Evolutionary conservation across 2,888 invertebrate species (phyloP).

Genomic region (Tachystola acroxantha): DNA sequence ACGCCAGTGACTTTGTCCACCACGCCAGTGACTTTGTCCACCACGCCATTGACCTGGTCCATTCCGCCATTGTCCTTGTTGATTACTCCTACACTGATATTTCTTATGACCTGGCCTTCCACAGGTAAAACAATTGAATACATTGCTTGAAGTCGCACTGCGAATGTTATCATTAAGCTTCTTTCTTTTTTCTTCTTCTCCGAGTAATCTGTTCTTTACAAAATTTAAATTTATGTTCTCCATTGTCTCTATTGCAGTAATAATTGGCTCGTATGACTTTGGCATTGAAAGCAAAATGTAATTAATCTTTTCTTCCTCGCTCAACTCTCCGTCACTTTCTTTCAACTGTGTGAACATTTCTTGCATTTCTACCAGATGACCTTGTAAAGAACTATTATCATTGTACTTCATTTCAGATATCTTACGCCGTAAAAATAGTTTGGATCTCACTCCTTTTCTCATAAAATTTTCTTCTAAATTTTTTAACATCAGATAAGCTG

Average conservation of each 20-base stretch:
- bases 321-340: not conserved
- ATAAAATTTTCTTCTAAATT: too few relatives aligned
- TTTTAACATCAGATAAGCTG: too few relatives aligned
- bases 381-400: too few relatives aligned
- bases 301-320: slow-evolving; percentile 7
- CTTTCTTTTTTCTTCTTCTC: slow-evolving; percentile 11
- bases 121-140: slow-evolving; percentile 1
- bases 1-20: not conserved
- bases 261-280: slow-evolving; percentile 1
- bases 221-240: not conserved
- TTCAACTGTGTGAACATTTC: not conserved
- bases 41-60: not conserved
- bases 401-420: too few relatives aligned
- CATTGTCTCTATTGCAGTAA: slow-evolving; percentile 1
- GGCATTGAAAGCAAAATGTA: slow-evolving; percentile 3
- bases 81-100: slow-evolving; percentile 1
- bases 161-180: not conserved
- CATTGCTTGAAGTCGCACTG: not conserved
- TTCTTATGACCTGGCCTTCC: slow-evolving; percentile 5
- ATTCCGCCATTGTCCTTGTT: not conserved
- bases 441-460: too few relatives aligned
- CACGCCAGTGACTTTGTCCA: not conserved
- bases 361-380: not conserved
- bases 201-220: slow-evolving; percentile 9
- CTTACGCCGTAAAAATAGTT: too few relatives aligned